These are phyloP conservation scores for Nannoperca obscura DNA, from an alignment of 2,797 vertebrate genomes.

Conservation along the genomic window DNA sequence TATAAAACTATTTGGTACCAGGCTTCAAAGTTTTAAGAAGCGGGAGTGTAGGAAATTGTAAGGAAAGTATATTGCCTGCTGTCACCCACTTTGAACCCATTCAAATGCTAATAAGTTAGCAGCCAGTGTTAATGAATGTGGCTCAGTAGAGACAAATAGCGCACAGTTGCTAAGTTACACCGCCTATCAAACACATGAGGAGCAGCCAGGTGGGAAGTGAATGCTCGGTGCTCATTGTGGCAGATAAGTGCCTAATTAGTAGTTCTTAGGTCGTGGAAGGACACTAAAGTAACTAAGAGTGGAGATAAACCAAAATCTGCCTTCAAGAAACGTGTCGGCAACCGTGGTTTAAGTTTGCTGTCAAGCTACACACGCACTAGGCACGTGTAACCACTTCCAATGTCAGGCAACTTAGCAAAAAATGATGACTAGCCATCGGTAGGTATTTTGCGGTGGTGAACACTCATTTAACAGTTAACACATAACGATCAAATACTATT, in stretches of 20 bases:
- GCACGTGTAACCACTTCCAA: conserved; percentile 55
- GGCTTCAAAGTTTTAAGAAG: background rate
- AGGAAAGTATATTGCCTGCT: background rate
- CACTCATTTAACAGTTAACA: fast-evolving
- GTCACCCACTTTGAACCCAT: background rate
- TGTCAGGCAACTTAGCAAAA: conserved; percentile 22
- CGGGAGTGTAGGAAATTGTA: too few species aligned
- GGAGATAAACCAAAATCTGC: background rate
- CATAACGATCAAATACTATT: fast-evolving
- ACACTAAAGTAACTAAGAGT: background rate
- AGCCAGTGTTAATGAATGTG: background rate
- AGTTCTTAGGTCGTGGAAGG: fast-evolving
- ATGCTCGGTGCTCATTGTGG: background rate
- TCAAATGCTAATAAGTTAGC: background rate
- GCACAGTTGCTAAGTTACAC: background rate
- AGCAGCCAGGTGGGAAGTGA: conserved; percentile 7
- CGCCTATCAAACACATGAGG: background rate
- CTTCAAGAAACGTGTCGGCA: background rate
- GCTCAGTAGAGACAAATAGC: background rate
- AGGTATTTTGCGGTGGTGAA: background rate
- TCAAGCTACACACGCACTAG: conserved; percentile 25
- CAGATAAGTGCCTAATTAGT: background rate
- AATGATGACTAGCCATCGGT: background rate
- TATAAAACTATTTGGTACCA: background rate
- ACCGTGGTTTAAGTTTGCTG: conserved; percentile 6